These are phyloP conservation scores for Tanypteryx hageni DNA, from an alignment of 2,888 invertebrate genomes.

Conservation along the genomic window DNA sequence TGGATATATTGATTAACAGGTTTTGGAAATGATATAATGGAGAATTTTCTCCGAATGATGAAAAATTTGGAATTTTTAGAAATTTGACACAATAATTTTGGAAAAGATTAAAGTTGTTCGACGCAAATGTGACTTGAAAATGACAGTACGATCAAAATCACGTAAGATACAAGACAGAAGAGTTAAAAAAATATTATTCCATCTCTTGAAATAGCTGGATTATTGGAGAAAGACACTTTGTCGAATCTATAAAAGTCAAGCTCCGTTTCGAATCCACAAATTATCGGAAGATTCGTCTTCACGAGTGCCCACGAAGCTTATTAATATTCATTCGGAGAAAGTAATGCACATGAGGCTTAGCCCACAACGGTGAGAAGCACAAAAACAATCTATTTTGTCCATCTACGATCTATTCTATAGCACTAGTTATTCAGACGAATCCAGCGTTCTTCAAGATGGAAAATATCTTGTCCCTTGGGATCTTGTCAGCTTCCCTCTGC, in stretches of 20 bases:
- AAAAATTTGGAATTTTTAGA: too few relatives aligned
- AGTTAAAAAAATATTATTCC: too few relatives aligned
- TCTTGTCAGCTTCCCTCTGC: slow-evolving; percentile 88
- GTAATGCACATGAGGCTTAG: background rate
- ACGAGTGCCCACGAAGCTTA: background rate
- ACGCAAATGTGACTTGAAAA: too few relatives aligned
- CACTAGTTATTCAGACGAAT: slow-evolving; percentile 72
- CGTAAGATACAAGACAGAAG: too few relatives aligned
- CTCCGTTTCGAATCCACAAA: background rate
- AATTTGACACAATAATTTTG: too few relatives aligned
- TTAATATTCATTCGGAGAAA: background rate
- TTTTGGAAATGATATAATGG: too few relatives aligned
- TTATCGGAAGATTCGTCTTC: background rate
- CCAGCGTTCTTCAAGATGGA: slow-evolving; percentile 86
- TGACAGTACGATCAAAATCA: too few relatives aligned
- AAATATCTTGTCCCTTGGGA: slow-evolving; percentile 85
- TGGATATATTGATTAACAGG: too few relatives aligned
- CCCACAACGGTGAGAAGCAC: background rate
- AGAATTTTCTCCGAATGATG: too few relatives aligned
- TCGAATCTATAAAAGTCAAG: background rate
- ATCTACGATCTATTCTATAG: background rate
- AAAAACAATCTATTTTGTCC: background rate
- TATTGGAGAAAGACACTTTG: too few relatives aligned
- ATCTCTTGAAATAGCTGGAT: too few relatives aligned
- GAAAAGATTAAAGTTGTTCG: too few relatives aligned